phyloP scores from a whole-genome alignment of 2,113 vertebrate species.

The Hymenochirus boettgeri region DNA sequence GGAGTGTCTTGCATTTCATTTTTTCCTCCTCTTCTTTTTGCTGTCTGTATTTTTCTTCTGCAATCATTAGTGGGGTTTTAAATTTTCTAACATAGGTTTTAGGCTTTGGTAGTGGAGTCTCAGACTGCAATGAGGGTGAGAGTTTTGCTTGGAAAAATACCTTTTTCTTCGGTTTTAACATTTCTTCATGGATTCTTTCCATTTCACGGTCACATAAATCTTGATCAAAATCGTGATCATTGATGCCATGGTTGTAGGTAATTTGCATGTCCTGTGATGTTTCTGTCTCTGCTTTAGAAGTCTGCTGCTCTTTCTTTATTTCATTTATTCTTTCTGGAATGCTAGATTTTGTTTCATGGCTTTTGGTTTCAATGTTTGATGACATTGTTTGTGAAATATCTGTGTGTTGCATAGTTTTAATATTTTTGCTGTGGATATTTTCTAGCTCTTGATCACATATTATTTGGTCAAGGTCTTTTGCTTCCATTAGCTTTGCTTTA shows the following conservation, averaged over 20 bases:
- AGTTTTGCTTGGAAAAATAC: conserved; percentile 58
- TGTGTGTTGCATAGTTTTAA: conserved; percentile 52
- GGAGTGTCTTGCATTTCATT: conserved; percentile 49
- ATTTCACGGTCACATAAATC: conserved; percentile 21
- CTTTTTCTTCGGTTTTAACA: conserved; percentile 51
- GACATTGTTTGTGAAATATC: conserved; percentile 61
- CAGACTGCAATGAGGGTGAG: conserved; percentile 68
- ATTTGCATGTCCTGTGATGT: neutral
- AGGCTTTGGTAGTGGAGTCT: conserved; percentile 56
- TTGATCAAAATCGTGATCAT: conserved; percentile 26
- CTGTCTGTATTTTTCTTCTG: conserved; percentile 77
- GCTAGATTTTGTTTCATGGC: conserved; percentile 57
- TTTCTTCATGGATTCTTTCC: conserved; percentile 42
- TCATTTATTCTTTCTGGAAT: conserved; percentile 46
- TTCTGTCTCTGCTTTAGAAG: neutral
- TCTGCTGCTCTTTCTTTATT: conserved; percentile 6
- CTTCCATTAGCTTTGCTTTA: conserved; percentile 60
- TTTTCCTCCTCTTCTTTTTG: conserved; percentile 68
- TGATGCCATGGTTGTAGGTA: neutral
- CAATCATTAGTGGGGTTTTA: conserved; percentile 83
- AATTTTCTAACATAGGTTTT: conserved; percentile 75
- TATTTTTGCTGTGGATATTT: conserved; percentile 38
- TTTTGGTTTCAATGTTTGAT: conserved; percentile 63
- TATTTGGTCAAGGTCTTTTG: conserved; percentile 11
- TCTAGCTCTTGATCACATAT: conserved; percentile 28